A percentile compares a stretch with the other conserved stretches of the same genome.
These are phyloP conservation scores for Pyrochroa serraticornis DNA, from an alignment of 2,888 invertebrate species.

Conservation along the genomic window DNA sequence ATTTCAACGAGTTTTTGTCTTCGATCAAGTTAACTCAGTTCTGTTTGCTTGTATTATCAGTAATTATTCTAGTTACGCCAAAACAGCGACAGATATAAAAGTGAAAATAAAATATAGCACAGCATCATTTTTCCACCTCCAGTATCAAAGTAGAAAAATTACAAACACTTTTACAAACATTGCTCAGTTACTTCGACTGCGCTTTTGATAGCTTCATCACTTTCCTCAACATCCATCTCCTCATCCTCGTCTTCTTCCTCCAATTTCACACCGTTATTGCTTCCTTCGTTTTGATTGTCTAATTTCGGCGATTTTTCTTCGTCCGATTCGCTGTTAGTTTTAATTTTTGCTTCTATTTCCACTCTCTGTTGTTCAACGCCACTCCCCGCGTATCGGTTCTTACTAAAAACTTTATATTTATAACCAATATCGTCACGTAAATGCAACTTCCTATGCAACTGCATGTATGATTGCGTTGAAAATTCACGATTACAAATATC, in stretches of 20 bases:
- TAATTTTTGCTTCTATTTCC: conserved; percentile 19
- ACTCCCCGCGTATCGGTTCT: conserved; percentile 42
- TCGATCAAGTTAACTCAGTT: too few species aligned
- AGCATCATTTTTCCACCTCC: too few species aligned
- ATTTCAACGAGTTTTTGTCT: too few species aligned
- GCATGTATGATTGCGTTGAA: conserved; percentile 54
- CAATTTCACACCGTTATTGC: conserved; percentile 5
- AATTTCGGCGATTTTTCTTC: conserved; percentile 2
- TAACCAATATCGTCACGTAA: conserved; percentile 48
- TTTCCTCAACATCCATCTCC: conserved; percentile 24
- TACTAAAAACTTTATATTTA: conserved; percentile 51
- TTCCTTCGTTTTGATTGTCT: conserved; percentile 22
- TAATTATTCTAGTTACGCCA: too few species aligned
- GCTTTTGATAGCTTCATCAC: conserved; percentile 26
- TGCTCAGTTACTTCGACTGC: conserved; percentile 12
- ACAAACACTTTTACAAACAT: conserved; percentile 6
- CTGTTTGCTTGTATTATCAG: too few species aligned
- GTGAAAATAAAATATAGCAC: too few species aligned
- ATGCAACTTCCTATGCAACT: conserved; percentile 53
- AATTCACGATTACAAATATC: conserved; percentile 55
- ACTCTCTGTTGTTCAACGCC: conserved; percentile 8
- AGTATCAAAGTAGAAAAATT: background rate
- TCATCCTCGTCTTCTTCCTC: conserved; percentile 2
- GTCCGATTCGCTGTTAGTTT: conserved; percentile 5
- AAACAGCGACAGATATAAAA: too few species aligned